Conservation (phyloP, 2,888 invertebrate genomes). For the Netelia melanura region DNA sequence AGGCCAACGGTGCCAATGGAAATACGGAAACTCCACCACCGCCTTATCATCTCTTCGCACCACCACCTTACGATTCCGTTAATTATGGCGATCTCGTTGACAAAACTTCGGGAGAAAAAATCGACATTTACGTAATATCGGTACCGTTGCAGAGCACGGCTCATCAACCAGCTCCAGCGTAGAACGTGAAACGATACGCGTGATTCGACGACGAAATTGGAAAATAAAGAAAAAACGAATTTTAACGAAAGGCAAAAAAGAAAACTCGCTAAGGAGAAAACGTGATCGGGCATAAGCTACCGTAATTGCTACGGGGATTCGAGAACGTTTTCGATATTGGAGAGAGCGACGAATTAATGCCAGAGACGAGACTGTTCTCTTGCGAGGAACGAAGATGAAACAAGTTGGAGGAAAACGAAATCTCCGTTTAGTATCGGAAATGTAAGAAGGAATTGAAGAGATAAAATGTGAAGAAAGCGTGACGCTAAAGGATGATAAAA, state of each 20-base stretch:
- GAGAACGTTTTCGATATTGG: constrained; percentile 7
- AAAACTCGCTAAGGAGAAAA: not conserved
- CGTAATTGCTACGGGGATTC: not conserved
- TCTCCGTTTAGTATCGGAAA: constrained; percentile 41
- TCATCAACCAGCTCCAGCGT: constrained; percentile 75
- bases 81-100: constrained; percentile 84
- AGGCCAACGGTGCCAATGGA: constrained; percentile 62
- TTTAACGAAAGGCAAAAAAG: not conserved
- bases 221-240: constrained; percentile 10
- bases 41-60: constrained; percentile 87
- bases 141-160: constrained; percentile 83
- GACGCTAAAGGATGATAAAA: constrained; percentile 74
- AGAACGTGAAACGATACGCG: constrained; percentile 23
- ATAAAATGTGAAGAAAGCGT: constrained; percentile 76
- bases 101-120: constrained; percentile 80
- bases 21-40: constrained; percentile 85
- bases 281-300: not conserved
- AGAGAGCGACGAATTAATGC: not conserved
- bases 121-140: constrained; percentile 85
- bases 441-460: constrained; percentile 63
- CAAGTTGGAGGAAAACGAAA: constrained; percentile 76
- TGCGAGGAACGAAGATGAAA: constrained; percentile 66
- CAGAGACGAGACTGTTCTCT: not conserved
- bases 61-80: constrained; percentile 86
- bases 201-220: constrained; percentile 28